Evolutionary conservation across 1,140 invertebrate species (phyloP).

Genomic region (Pseudomyrmex dendroicus): DNA sequence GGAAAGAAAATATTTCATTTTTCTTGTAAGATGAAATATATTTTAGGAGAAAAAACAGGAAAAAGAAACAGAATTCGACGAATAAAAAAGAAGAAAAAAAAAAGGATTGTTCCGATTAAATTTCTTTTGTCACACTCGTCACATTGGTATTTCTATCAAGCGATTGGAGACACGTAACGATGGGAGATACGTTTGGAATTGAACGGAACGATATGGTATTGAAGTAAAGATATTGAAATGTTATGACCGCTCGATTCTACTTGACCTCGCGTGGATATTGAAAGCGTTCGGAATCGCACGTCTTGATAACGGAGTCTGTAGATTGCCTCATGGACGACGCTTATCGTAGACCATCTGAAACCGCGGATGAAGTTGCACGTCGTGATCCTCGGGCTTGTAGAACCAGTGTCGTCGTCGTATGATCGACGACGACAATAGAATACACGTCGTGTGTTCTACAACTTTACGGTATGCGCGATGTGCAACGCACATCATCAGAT

Average conservation of each 20-base stretch:
- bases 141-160: conserved; percentile 29
- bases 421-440: conserved; percentile 47
- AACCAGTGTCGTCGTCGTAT: conserved; percentile 41
- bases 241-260: conserved; percentile 45
- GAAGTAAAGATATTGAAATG: conserved; percentile 48
- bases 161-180: conserved; percentile 21
- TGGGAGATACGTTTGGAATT: conserved; percentile 21
- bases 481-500: neutral
- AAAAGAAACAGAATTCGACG: no score
- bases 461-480: conserved; percentile 26
- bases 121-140: neutral
- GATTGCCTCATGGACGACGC: conserved; percentile 28
- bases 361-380: conserved; percentile 65
- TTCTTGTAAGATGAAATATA: no score
- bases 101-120: neutral
- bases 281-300: conserved; percentile 33
- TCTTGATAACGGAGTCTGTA: conserved; percentile 45
- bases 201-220: neutral
- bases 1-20: no score
- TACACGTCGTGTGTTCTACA: conserved; percentile 23
- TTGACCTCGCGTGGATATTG: conserved; percentile 35
- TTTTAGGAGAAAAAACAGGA: no score
- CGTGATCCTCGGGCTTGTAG: conserved; percentile 38
- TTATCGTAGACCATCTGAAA: conserved; percentile 40
- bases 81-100: conserved; percentile 2